A percentile compares a stretch with the other conserved stretches of the same genome.
Evolutionary conservation across 2,113 vertebrate genomes (phyloP).

Genomic region (Butorides virescens): DNA sequence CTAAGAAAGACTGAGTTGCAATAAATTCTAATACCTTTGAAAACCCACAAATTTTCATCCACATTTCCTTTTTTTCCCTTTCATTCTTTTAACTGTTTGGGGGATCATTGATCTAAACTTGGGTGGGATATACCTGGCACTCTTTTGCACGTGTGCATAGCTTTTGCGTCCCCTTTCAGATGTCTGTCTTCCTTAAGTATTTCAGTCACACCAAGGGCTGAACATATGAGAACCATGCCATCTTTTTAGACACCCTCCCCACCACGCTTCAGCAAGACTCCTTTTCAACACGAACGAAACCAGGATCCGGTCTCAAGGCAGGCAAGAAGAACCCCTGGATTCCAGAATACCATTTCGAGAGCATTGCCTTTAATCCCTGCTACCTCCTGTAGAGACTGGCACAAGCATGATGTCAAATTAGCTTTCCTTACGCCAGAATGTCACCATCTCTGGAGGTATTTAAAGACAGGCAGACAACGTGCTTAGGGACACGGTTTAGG

Average conservation of each 20-base stretch:
- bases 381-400: not conserved
- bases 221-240: not conserved
- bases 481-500: too few species aligned
- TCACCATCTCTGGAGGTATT: too few species aligned
- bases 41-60: not conserved
- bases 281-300: not conserved
- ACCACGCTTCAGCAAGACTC: not conserved
- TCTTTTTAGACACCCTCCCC: not conserved
- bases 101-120: not conserved
- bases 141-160: rapidly evolving
- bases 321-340: not conserved
- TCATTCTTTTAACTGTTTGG: not conserved
- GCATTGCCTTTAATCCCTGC: not conserved
- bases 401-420: not conserved
- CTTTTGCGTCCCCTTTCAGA: not conserved
- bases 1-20: not conserved
- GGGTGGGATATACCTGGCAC: not conserved
- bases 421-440: not conserved
- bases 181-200: not conserved
- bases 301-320: not conserved
- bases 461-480: too few species aligned
- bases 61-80: not conserved
- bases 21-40: not conserved
- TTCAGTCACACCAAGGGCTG: not conserved
- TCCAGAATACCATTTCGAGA: not conserved